Conservation (phyloP, 2,797 vertebrate species). For the Atherinosoma microstoma region DNA sequence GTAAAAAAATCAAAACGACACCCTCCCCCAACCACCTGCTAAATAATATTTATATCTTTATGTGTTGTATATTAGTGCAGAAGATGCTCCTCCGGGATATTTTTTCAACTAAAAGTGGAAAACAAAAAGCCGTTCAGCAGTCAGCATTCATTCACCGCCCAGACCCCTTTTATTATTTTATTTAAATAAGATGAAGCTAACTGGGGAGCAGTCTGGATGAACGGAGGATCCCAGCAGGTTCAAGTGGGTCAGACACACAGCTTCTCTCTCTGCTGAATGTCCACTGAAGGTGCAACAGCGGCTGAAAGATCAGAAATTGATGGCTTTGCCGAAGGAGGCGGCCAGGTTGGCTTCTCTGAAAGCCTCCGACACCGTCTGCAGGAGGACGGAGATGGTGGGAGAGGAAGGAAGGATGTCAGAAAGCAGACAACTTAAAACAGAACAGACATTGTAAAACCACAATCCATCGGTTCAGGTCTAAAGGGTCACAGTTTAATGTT, state of each 20-base stretch:
- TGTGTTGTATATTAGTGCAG: background rate
- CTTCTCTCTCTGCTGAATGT: conserved; percentile 50
- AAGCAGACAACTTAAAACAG: background rate
- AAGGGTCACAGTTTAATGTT: too few relatives aligned
- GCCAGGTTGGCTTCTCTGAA: conserved; percentile 99
- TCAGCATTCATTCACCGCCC: conserved; percentile 41
- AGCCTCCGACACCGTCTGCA: conserved; percentile 97
- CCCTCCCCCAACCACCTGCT: background rate
- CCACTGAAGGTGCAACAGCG: conserved; percentile 52
- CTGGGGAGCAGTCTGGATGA: conserved; percentile 49
- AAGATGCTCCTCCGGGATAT: background rate
- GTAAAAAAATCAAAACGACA: conserved; percentile 19
- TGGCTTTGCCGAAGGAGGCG: conserved; percentile 96
- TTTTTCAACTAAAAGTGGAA: conserved; percentile 10
- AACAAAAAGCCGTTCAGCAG: conserved; percentile 51
- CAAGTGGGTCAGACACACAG: conserved; percentile 16
- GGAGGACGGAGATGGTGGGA: background rate
- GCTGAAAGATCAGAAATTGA: conserved; percentile 90
- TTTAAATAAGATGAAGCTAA: conserved; percentile 79
- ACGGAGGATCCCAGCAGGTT: conserved; percentile 7
- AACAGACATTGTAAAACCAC: too few relatives aligned
- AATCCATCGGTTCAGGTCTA: too few relatives aligned
- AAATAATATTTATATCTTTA: conserved; percentile 20
- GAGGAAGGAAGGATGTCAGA: background rate
- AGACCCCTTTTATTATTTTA: conserved; percentile 60